Conservation (phyloP, 2,888 invertebrate genomes). For the Anorthoa munda region DNA sequence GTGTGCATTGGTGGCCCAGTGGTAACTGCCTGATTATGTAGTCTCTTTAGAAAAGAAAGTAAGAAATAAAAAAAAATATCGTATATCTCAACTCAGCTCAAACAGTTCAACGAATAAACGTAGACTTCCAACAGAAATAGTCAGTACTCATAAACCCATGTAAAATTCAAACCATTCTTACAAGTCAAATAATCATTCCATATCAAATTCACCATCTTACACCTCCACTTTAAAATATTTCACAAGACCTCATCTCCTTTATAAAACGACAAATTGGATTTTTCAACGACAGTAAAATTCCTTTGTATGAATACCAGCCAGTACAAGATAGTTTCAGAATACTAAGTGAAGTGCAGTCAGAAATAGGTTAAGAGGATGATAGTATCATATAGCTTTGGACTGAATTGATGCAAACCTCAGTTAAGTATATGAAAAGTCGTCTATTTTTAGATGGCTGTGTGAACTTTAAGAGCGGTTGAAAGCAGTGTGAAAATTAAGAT, state of each 20-base stretch:
- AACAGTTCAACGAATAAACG: too few species aligned
- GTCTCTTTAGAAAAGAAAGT: too few species aligned
- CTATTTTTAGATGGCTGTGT: conserved; percentile 33
- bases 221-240: conserved; percentile 64
- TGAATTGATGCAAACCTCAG: conserved; percentile 33
- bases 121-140: too few species aligned
- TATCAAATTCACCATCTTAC: conserved; percentile 25
- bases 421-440: not conserved
- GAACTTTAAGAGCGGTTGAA: conserved; percentile 2
- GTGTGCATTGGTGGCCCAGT: too few species aligned
- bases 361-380: conserved; percentile 58
- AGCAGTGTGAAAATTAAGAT: not conserved
- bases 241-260: conserved; percentile 42
- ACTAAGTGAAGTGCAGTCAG: conserved; percentile 55
- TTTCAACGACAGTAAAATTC: conserved; percentile 66
- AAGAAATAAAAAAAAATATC: too few species aligned
- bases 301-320: conserved; percentile 61
- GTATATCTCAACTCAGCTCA: too few species aligned
- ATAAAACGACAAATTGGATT: conserved; percentile 70
- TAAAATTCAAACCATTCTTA: not conserved
- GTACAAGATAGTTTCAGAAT: conserved; percentile 62
- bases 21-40: too few species aligned
- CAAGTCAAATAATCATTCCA: conserved; percentile 39
- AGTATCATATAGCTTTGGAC: conserved; percentile 22
- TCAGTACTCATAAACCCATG: not conserved